These are phyloP conservation scores for Hippoglossus hippoglossus DNA, from an alignment of 2,797 vertebrate species.

Conservation along the genomic window DNA sequence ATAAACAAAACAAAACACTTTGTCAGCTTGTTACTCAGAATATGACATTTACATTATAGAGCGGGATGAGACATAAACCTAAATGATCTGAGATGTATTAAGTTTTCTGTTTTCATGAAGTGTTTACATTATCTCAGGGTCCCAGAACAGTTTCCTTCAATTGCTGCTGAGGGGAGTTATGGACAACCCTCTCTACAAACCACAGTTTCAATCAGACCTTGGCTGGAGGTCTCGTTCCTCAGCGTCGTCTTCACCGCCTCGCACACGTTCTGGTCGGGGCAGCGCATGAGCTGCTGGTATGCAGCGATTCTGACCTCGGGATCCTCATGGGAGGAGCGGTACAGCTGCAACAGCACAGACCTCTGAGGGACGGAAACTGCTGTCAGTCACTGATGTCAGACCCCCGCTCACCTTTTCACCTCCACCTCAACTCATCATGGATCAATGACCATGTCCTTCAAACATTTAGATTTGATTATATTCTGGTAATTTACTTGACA, in stretches of 20 bases:
- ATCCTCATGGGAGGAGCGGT: conserved; percentile 83
- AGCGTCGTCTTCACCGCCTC: conserved; percentile 83
- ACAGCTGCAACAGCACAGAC: conserved; percentile 82
- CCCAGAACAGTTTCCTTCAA: too few species aligned
- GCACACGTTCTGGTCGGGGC: conserved; percentile 84
- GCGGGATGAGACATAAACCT: too few species aligned
- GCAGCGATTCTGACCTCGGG: conserved; percentile 89
- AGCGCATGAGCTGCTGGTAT: conserved; percentile 90
- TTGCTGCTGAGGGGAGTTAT: too few species aligned
- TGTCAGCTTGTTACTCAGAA: too few species aligned
- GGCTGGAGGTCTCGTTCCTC: conserved; percentile 86
- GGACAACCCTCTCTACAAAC: too few species aligned
- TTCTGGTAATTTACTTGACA: not conserved
- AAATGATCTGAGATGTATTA: too few species aligned
- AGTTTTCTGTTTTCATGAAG: too few species aligned
- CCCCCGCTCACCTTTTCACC: conserved; percentile 53
- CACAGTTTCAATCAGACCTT: conserved; percentile 80
- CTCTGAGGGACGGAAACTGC: conserved; percentile 80
- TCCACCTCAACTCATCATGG: conserved; percentile 46
- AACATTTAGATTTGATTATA: not conserved
- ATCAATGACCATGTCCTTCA: conserved; percentile 26
- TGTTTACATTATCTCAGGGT: too few species aligned
- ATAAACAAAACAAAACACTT: not conserved
- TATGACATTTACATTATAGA: too few species aligned
- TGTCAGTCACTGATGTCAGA: conserved; percentile 58